Base-by-base conservation (phyloP, 2,113 vertebrate species). In the Glaucomys volans region DNA sequence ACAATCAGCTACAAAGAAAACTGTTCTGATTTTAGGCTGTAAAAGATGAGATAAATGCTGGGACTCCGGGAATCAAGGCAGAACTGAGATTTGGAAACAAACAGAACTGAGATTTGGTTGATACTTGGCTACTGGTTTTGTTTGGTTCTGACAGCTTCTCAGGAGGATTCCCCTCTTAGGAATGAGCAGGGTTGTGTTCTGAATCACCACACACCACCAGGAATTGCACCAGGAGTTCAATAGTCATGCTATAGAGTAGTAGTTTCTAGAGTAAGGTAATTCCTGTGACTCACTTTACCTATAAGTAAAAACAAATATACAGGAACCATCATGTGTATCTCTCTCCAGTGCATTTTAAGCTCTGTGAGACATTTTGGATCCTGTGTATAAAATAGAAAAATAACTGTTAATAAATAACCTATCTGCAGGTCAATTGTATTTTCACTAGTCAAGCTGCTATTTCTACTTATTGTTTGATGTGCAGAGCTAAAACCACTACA, bases 111-210 rank as follows among this genome's bases (percentile, higher is more conserved):
- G 28, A 13, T 16, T 66, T 59, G 5, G 18, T 71, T 40, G 13
- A 9, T 59, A 2, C 9, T 69, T 75, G 66, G 35, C 37, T 18
- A 0, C 0, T 47, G 32, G 9, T 8, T 66, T 67, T 8, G 0
- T 2, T 22, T 42, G 18, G 2, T 50, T 1, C 12, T 52, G 9
- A 20, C 24, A 20, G 7, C 5, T 66, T 18, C 7, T 11, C 3
- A 40, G 57, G 57, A 59, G 22, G 20, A 59, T 59, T 59, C 54
- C 20, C 54, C 22, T 59, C 57, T 59, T 3, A 59, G 57, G 2
- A 59, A 75, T 44, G 9, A 82, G 10, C 0, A 0, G 6, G 1
- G 8, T 5, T 17, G 17, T 32, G 9, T 67, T 47, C 44, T 47
- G 22, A 9, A 13, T 13, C 32, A 81, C 3, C 3, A 50, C 12